Conservation (phyloP, 2,113 vertebrate species). For the Pachyramphus minor region DNA sequence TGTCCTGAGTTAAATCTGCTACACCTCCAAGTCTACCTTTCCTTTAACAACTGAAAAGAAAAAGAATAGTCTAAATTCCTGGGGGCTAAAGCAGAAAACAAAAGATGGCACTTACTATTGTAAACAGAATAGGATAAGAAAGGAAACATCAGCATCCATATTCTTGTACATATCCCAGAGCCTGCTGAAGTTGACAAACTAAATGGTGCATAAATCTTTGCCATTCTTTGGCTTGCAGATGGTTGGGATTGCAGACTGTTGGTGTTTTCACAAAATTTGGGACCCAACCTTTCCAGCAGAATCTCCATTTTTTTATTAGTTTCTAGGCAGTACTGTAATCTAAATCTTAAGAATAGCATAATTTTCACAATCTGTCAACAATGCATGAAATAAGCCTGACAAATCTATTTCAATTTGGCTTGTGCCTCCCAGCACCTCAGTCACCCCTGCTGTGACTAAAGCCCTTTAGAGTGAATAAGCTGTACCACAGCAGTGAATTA, state of each 20-base stretch:
- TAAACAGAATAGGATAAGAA: not conserved
- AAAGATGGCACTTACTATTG: not conserved
- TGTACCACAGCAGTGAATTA: slow-evolving; percentile 14
- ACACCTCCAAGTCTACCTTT: not conserved
- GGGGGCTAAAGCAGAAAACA: not conserved
- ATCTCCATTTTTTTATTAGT: not conserved
- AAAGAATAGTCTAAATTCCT: not conserved
- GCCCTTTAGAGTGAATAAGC: slow-evolving; percentile 13
- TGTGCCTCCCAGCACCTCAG: not conserved
- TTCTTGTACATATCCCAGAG: not conserved
- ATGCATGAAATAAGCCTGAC: slow-evolving; percentile 14
- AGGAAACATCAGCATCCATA: not conserved
- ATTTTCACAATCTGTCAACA: slow-evolving; percentile 7
- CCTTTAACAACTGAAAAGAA: not conserved
- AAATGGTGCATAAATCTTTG: not conserved
- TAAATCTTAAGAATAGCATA: not conserved
- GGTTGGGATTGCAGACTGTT: not conserved
- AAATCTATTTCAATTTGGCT: slow-evolving; percentile 20
- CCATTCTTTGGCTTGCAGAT: not conserved
- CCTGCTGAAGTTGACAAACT: not conserved
- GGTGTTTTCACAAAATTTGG: not conserved
- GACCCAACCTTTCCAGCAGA: not conserved
- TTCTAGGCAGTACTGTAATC: not conserved
- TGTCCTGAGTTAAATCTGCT: not conserved
- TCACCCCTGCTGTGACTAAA: slow-evolving; percentile 39